phyloP scores from a whole-genome alignment of 2,113 vertebrate genomes.

The Rafetus swinhoei region DNA sequence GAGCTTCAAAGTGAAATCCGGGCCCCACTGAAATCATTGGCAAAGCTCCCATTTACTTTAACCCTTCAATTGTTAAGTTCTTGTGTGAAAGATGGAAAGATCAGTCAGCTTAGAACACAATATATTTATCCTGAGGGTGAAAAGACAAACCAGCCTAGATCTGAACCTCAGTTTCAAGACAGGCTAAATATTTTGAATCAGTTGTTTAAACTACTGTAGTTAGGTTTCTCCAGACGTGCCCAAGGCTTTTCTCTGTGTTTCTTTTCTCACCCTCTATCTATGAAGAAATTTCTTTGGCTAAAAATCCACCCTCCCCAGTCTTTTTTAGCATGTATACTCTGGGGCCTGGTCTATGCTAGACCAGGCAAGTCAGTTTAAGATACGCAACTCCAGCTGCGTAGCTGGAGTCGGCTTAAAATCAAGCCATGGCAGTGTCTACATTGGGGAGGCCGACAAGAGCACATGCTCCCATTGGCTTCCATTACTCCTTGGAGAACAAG shows the following conservation, averaged over 20 bases:
- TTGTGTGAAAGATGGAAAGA: not conserved
- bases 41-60: not conserved
- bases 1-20: not conserved
- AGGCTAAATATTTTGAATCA: not conserved
- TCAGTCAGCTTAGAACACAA: not conserved
- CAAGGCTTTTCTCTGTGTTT: not conserved
- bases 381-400: too few species aligned
- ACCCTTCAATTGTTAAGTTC: not conserved
- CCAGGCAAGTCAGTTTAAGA: too few species aligned
- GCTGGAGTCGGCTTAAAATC: too few species aligned
- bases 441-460: too few species aligned
- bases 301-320: accelerated
- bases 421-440: too few species aligned
- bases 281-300: not conserved
- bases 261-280: not conserved
- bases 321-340: not conserved
- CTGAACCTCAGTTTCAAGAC: not conserved
- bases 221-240: not conserved
- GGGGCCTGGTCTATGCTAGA: too few species aligned
- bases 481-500: too few species aligned
- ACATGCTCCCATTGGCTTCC: too few species aligned
- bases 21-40: not conserved
- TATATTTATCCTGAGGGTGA: not conserved
- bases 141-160: not conserved
- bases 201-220: not conserved